Percentiles rank a stretch among this genome's conserved stretches.
Conservation (phyloP, 2,113 vertebrate species). For the Myotis brandtii region DNA sequence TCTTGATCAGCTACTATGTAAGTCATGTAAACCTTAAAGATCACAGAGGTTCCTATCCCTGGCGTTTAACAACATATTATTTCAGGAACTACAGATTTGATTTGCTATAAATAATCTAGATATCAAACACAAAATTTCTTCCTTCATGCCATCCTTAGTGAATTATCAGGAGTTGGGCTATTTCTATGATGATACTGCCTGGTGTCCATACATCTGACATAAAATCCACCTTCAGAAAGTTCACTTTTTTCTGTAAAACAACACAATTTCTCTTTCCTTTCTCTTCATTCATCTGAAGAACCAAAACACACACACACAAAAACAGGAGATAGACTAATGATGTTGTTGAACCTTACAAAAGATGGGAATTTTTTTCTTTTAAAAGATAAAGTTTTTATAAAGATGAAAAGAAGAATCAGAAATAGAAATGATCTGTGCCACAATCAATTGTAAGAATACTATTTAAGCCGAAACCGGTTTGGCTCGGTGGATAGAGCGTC, state of each 20-base stretch:
- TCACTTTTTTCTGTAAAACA: background rate
- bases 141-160: background rate
- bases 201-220: background rate
- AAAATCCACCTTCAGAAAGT: conserved; percentile 21
- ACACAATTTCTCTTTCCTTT: conserved; percentile 46
- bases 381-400: background rate
- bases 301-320: background rate
- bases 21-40: background rate
- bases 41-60: background rate
- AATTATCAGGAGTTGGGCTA: background rate
- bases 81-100: background rate
- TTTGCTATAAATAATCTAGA: background rate
- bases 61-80: background rate
- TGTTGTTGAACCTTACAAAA: background rate
- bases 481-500: background rate
- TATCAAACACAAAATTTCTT: conserved; percentile 39
- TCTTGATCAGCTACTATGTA: background rate
- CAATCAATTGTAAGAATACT: background rate
- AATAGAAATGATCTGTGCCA: background rate
- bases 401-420: background rate
- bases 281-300: background rate
- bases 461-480: background rate
- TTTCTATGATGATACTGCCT: background rate
- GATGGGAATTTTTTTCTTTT: background rate
- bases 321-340: background rate